Evolutionary conservation across 1,140 invertebrate genomes (phyloP).

Genomic region (Mycetomoellerius zeteki): DNA sequence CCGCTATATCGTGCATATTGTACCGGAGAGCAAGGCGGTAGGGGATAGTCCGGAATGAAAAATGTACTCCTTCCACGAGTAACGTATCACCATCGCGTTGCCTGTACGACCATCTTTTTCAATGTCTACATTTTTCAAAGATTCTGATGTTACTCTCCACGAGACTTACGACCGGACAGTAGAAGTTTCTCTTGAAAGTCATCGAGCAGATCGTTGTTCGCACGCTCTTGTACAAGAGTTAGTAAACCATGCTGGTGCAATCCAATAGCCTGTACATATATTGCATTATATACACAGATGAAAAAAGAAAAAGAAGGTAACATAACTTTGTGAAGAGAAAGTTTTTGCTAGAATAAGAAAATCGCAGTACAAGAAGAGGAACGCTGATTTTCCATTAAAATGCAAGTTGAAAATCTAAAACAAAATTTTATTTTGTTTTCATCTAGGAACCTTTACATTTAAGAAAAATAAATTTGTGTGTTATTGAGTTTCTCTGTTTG

Average conservation of each 20-base stretch:
- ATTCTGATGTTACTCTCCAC: slow-evolving; percentile 56
- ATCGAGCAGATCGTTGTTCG: slow-evolving; percentile 27
- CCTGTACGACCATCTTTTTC: slow-evolving; percentile 48
- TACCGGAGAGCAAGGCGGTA: not conserved
- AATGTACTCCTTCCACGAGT: slow-evolving; percentile 41
- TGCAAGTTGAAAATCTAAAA: not conserved
- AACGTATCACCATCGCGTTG: slow-evolving; percentile 46
- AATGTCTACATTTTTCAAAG: slow-evolving; percentile 59
- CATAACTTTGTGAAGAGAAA: not conserved
- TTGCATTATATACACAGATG: not conserved
- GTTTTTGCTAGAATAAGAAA: slow-evolving; percentile 8
- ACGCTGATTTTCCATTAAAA: not conserved
- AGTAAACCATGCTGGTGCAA: slow-evolving; percentile 3
- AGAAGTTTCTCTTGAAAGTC: slow-evolving; percentile 43
- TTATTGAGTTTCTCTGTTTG: not conserved
- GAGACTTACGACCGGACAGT: slow-evolving; percentile 42
- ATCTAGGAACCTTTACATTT: too few species aligned
- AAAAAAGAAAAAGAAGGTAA: not conserved
- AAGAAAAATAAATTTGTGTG: not conserved
- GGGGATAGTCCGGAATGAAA: slow-evolving; percentile 31
- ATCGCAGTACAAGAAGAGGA: not conserved
- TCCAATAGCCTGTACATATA: slow-evolving; percentile 9
- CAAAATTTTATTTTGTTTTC: not conserved
- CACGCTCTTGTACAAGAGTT: not conserved
- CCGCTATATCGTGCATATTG: slow-evolving; percentile 48